A percentile compares a stretch with the other conserved stretches of the same genome.
Conservation (phyloP, 2,888 invertebrate genomes). For the Gortyna flavago region DNA sequence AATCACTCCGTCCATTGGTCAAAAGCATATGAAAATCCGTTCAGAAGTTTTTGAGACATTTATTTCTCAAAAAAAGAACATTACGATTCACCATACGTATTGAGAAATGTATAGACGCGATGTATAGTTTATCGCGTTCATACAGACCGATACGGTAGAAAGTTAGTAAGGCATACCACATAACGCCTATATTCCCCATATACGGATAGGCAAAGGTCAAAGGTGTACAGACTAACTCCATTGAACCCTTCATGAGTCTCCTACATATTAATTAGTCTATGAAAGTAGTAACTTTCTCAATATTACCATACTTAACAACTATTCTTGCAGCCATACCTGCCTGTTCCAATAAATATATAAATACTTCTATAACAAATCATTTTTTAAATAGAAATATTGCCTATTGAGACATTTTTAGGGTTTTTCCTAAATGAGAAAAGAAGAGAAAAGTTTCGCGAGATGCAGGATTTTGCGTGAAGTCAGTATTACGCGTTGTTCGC, state of each 20-base stretch:
- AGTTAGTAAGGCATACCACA: background rate
- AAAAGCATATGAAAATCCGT: too few relatives aligned
- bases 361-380: background rate
- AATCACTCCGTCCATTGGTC: too few relatives aligned
- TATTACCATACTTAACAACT: background rate
- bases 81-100: too few relatives aligned
- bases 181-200: background rate
- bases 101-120: too few relatives aligned
- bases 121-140: background rate
- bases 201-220: background rate
- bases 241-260: background rate
- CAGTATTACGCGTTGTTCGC: too few relatives aligned
- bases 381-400: slow-evolving; percentile 5
- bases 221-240: background rate
- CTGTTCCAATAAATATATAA: background rate
- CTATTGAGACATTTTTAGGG: background rate
- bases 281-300: background rate
- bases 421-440: slow-evolving; percentile 5
- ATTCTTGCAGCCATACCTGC: background rate
- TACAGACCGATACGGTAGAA: background rate
- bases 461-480: too few relatives aligned
- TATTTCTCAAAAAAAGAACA: too few relatives aligned
- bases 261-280: background rate
- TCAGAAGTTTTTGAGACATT: too few relatives aligned
- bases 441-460: too few relatives aligned